Evolutionary conservation across 2,797 vertebrate genomes (phyloP).

Genomic region (Lacerta bilineata): DNA sequence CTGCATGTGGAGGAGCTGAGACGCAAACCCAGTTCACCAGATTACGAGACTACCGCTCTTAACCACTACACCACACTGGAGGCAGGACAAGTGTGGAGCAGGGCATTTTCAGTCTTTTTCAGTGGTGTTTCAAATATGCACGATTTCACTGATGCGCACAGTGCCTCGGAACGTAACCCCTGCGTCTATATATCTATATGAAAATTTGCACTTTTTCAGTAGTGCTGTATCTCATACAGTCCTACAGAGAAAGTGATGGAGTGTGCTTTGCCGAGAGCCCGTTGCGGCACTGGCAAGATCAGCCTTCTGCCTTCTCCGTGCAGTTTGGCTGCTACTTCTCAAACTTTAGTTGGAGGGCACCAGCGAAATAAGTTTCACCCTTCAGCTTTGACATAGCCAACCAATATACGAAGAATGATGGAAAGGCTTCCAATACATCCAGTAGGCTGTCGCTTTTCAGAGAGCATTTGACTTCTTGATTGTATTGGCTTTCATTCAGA

Average conservation of each 20-base stretch:
- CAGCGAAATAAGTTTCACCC: neutral
- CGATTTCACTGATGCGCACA: no score
- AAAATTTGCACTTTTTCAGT: conserved; percentile 36
- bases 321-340: no score
- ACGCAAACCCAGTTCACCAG: no score
- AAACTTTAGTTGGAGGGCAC: neutral
- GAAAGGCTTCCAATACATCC: neutral
- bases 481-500: conserved; percentile 15
- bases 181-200: no score
- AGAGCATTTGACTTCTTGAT: conserved; percentile 18
- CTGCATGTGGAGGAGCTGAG: no score
- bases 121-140: no score
- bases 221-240: neutral
- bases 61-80: no score
- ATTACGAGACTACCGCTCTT: no score
- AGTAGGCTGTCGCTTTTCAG: conserved; percentile 20
- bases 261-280: neutral
- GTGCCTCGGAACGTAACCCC: no score
- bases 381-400: conserved; percentile 8
- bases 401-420: neutral
- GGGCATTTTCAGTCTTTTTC: no score
- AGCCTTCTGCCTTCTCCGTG: neutral
- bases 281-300: neutral
- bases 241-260: neutral
- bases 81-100: neutral